A percentile compares a stretch with the other conserved stretches of the same genome.
Evolutionary conservation across 2,888 invertebrate genomes (phyloP).

Genomic region (Slavum lentiscoides): DNA sequence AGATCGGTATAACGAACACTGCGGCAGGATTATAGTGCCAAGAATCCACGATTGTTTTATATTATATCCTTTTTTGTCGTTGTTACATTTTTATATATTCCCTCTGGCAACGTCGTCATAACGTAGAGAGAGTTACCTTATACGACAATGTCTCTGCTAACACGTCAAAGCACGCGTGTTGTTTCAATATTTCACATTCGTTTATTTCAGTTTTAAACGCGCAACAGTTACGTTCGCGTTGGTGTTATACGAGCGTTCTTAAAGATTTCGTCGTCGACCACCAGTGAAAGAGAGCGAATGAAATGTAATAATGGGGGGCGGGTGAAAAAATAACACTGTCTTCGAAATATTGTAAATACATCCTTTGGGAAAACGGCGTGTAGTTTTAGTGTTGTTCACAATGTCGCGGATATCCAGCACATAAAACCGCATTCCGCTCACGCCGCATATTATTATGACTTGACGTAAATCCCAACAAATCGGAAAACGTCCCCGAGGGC

Average conservation of each 20-base stretch:
- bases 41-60: constrained; percentile 1
- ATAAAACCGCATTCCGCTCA: constrained; percentile 28
- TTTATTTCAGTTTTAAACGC: constrained; percentile 10
- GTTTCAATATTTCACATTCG: constrained; percentile 16
- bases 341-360: constrained; percentile 28
- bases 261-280: not conserved
- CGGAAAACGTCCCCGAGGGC: constrained; percentile 41
- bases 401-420: constrained; percentile 12
- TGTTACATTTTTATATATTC: not conserved
- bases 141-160: not conserved
- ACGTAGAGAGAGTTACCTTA: too few relatives aligned
- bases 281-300: not conserved
- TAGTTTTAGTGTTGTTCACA: constrained; percentile 30
- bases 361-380: not conserved
- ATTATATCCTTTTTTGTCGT: not conserved
- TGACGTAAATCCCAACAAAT: constrained; percentile 47
- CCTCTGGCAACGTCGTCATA: not conserved
- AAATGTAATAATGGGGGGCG: not conserved
- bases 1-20: constrained; percentile 11
- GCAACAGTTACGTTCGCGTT: not conserved
- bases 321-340: constrained; percentile 1
- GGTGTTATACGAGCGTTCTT: not conserved
- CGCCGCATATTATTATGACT: constrained; percentile 41
- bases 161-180: constrained; percentile 1
- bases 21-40: not conserved